A percentile compares a stretch with the other conserved stretches of the same genome.
Evolutionary conservation across 2,888 invertebrate species (phyloP).

Genomic region (Drosophila fulvimacula): DNA sequence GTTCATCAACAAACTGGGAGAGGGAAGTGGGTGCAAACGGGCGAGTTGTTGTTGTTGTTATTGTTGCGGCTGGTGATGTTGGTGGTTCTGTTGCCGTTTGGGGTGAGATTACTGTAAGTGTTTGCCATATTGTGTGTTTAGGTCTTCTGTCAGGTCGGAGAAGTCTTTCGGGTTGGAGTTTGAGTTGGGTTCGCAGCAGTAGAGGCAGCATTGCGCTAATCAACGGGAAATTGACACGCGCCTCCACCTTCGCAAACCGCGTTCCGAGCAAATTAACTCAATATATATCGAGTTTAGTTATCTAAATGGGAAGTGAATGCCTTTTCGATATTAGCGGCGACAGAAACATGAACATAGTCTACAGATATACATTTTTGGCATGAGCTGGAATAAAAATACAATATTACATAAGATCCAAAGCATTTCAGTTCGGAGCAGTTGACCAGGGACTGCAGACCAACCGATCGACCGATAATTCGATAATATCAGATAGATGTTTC

Average conservation of each 20-base stretch:
- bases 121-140: conserved; percentile 52
- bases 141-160: conserved; percentile 27
- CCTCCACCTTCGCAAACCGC: background rate
- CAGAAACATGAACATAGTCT: no score
- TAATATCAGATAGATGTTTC: background rate
- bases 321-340: conserved; percentile 10
- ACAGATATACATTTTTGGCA: no score
- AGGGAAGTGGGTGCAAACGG: conserved; percentile 22
- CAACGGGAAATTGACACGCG: conserved; percentile 66
- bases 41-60: conserved; percentile 17
- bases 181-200: conserved; percentile 34
- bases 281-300: conserved; percentile 34
- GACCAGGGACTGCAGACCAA: background rate
- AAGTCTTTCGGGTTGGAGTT: conserved; percentile 3
- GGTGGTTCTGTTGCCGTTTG: conserved; percentile 13
- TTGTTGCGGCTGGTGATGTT: conserved; percentile 27
- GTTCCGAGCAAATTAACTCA: conserved; percentile 2
- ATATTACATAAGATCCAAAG: background rate
- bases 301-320: conserved; percentile 30
- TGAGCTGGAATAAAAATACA: conserved; percentile 11
- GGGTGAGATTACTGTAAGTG: conserved; percentile 43
- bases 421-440: background rate
- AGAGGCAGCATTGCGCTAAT: conserved; percentile 59
- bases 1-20: conserved; percentile 7
- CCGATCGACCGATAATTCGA: no score